Percentiles rank a stretch among this genome's conserved stretches.
phyloP scores from a whole-genome alignment of 2,113 vertebrate species.

The Crotalus helleri region DNA sequence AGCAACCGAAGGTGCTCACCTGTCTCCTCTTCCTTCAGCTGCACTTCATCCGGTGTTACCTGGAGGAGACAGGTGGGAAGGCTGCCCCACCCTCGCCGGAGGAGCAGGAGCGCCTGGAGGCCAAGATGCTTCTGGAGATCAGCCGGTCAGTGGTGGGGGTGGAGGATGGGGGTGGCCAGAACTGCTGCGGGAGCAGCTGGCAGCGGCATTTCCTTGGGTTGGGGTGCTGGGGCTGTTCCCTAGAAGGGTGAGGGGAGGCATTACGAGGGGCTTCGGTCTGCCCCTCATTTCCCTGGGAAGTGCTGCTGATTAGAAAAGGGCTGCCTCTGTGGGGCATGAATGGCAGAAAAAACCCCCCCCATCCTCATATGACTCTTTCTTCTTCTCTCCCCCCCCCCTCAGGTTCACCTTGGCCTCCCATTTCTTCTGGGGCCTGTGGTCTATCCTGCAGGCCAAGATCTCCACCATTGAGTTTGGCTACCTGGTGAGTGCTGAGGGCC shows the following conservation, averaged over 20 bases:
- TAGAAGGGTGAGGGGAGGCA: no score
- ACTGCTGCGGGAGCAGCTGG: not conserved
- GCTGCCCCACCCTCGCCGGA: not conserved
- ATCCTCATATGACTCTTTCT: no score
- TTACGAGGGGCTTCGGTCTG: not conserved
- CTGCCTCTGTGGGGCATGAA: not conserved
- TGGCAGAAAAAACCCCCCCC: not conserved
- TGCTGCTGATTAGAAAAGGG: not conserved
- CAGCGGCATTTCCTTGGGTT: not conserved
- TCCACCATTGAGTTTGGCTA: constrained; percentile 94
- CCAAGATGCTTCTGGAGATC: constrained; percentile 80
- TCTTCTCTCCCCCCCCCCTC: not conserved
- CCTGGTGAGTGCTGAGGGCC: constrained; percentile 72
- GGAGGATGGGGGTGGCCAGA: rapidly evolving
- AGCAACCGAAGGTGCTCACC: not conserved
- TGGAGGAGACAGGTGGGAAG: constrained; percentile 66
- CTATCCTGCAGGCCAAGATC: constrained; percentile 89
- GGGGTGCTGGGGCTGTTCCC: not conserved
- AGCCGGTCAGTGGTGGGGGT: constrained; percentile 69
- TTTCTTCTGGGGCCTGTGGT: constrained; percentile 95
- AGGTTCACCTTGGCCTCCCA: constrained; percentile 90
- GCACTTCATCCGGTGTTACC: constrained; percentile 83
- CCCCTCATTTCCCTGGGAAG: no score
- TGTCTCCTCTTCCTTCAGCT: constrained; percentile 64
- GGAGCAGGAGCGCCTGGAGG: constrained; percentile 72